Evolutionary conservation across 2,797 vertebrate genomes (phyloP), one percentile per base, ranked within the genome.

Genomic region (Acipenser ruthenus): DNA sequence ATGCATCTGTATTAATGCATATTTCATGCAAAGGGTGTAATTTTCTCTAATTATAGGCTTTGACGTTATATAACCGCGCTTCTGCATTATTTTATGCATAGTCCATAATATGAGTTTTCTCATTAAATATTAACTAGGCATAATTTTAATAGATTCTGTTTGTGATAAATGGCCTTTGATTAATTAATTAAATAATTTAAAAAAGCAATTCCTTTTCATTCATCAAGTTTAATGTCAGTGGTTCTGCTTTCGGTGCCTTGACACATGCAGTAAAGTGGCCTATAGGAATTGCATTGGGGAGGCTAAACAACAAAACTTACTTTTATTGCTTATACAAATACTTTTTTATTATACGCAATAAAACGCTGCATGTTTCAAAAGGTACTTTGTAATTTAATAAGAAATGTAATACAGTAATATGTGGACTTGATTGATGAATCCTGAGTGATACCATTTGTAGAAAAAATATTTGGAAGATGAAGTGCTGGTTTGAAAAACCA

Each of bases 211-310:
- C 55, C 10, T 56, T 59, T 65, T 66, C 47, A 50, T 66, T 59
- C 58, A 49, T 66, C 37, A 66, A 49, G 53, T 12, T 65, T 65
- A 37, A 9, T 58, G 56, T 59, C 48, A 66, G 49, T 49, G 47
- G n/a, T n/a, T 56, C 11, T 49, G 6, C 47, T 49, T 58, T 10
- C 15, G 53, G 59, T 58, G 15, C 10, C 12, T 56, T 65, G 51
- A 65, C 48, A 59, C 10, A 59, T 59, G 55, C 53, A 49, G 56
- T 11, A 37, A 37, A 37, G 37, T 37, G 37, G 37, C 37, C 37
- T 37, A 5, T 37, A 37, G 37, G 37, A 37, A 37, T 37, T 37
- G 37, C 4, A 4, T 4, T 5, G 37, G 3, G 37, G 1, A 4
- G 4, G 37, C 37, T 37, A 37, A 37, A 37, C 37, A 37, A 37